Percentiles rank a stretch among this genome's conserved stretches.
These are phyloP conservation scores for Benitochromis conjunctus DNA, from an alignment of 2,113 vertebrate genomes.

Conservation along the genomic window DNA sequence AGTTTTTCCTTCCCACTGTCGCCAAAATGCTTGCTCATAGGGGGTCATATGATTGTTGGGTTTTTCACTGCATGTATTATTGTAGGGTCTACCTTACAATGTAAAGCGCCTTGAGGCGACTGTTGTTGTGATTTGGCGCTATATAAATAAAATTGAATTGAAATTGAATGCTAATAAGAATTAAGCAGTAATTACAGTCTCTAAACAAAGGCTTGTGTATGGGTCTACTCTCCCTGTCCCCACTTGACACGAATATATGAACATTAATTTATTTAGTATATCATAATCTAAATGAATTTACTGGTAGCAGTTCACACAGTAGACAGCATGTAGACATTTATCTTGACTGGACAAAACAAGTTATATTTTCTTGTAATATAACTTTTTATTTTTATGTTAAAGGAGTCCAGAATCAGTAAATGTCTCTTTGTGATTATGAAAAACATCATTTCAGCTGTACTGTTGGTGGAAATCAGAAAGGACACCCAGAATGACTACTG, in stretches of 20 bases:
- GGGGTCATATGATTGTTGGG: too few species aligned
- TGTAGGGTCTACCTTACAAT: too few species aligned
- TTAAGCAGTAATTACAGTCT: rapidly evolving
- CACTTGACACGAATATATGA: neutral
- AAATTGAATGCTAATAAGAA: neutral
- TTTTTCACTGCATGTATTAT: too few species aligned
- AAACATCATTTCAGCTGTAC: neutral
- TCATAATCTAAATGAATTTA: neutral
- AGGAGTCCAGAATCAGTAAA: neutral
- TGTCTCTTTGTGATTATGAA: rapidly evolving
- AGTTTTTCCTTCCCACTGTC: too few species aligned
- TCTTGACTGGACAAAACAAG: neutral
- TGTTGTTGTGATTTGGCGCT: too few species aligned
- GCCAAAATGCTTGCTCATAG: too few species aligned
- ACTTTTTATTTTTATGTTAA: neutral
- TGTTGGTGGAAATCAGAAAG: neutral
- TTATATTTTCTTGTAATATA: neutral
- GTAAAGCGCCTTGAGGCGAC: too few species aligned
- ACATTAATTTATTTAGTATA: neutral
- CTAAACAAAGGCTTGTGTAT: neutral
- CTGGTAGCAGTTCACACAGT: neutral
- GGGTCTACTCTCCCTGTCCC: neutral
- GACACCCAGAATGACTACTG: neutral
- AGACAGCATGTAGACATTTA: neutral
- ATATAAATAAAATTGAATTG: too few species aligned